A percentile compares a stretch with the other conserved stretches of the same genome.
Evolutionary conservation across 2,888 invertebrate genomes (phyloP).

Genomic region (Scotopteryx bipunctaria): DNA sequence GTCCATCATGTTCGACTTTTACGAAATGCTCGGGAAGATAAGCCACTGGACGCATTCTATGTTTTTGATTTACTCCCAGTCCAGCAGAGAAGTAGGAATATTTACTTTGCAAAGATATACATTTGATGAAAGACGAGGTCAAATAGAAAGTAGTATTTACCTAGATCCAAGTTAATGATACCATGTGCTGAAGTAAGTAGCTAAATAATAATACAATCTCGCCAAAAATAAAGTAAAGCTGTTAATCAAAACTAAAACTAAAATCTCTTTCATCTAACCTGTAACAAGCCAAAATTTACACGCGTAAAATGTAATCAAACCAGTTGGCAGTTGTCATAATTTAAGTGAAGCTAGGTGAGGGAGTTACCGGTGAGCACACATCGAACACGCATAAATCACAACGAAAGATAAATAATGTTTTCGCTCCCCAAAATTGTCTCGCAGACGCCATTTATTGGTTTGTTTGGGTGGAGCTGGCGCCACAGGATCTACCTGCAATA

Average conservation of each 20-base stretch:
- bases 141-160: background rate
- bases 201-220: too few species aligned
- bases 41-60: too few species aligned
- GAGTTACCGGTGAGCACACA: slow-evolving; percentile 46
- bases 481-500: slow-evolving; percentile 54
- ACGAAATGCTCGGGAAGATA: too few species aligned
- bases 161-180: background rate
- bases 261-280: slow-evolving; percentile 14
- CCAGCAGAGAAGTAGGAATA: too few species aligned
- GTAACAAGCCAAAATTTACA: slow-evolving; percentile 20
- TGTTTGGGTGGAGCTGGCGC: slow-evolving; percentile 68
- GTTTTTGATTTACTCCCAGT: too few species aligned
- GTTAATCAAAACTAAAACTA: slow-evolving; percentile 9
- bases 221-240: background rate
- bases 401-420: slow-evolving; percentile 67
- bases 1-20: too few species aligned
- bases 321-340: slow-evolving; percentile 22
- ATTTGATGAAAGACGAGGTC: background rate
- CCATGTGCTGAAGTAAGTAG: too few species aligned
- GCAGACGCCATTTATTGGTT: slow-evolving; percentile 70
- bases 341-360: slow-evolving; percentile 34
- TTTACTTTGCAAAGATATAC: background rate
- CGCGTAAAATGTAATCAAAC: slow-evolving; percentile 18
- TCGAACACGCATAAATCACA: slow-evolving; percentile 46
- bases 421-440: slow-evolving; percentile 62